Conservation (phyloP, 2,888 invertebrate species). For the Phyto melanocephala region DNA sequence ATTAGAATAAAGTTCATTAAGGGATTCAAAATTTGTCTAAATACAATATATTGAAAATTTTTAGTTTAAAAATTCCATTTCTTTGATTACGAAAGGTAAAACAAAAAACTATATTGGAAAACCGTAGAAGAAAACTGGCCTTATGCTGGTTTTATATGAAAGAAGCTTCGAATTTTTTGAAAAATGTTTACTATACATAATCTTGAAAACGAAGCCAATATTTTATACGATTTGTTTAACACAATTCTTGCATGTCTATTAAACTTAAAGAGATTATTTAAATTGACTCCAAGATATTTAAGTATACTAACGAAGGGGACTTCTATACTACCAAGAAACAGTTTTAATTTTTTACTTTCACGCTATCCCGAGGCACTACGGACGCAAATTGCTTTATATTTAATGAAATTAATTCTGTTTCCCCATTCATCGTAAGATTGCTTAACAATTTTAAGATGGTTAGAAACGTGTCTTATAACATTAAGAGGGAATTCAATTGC, state of each 20-base stretch:
- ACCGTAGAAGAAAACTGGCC: conserved; percentile 4
- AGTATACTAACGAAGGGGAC: background rate
- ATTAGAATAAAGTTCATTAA: background rate
- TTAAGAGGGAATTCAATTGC: too few relatives aligned
- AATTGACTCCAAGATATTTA: background rate
- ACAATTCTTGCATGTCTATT: background rate
- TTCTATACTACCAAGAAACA: background rate
- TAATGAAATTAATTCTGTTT: background rate
- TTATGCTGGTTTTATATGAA: background rate
- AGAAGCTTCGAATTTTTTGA: background rate
- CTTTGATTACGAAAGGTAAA: background rate
- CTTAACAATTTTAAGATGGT: background rate
- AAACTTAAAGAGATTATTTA: background rate
- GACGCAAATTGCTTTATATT: conserved; percentile 7
- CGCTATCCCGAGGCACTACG: conserved; percentile 17
- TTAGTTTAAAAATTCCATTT: conserved; percentile 17
- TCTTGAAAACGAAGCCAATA: background rate
- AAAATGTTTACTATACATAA: background rate
- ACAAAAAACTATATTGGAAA: conserved; percentile 7
- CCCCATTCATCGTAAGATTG: background rate
- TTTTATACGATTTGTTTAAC: background rate
- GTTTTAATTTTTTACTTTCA: background rate
- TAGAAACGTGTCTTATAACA: background rate
- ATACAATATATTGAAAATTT: background rate
- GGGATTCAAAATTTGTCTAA: background rate